These are phyloP conservation scores for Pseudotriccus pelzelni DNA, from an alignment of 2,797 vertebrate genomes.

Conservation along the genomic window DNA sequence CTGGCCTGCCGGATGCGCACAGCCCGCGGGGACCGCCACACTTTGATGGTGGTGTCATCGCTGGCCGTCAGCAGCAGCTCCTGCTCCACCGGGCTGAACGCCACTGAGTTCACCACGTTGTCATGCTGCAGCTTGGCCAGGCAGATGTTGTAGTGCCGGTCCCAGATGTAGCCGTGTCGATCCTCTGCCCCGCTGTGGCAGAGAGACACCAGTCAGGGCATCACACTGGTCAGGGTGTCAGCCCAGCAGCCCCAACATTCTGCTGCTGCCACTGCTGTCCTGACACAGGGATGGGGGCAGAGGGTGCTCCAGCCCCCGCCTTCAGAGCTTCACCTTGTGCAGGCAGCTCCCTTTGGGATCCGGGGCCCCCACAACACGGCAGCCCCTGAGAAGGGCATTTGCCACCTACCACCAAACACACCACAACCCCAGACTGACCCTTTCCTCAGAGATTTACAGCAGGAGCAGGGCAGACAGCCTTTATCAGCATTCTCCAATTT, in stretches of 20 bases:
- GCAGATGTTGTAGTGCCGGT: conserved; percentile 97
- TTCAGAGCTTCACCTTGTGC: background rate
- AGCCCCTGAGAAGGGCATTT: background rate
- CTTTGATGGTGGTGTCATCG: conserved; percentile 92
- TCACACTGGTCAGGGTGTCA: background rate
- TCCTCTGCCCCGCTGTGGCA: conserved; percentile 90
- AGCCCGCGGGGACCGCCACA: conserved; percentile 90
- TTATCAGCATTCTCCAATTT: background rate
- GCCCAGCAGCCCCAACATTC: background rate
- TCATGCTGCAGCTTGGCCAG: conserved; percentile 91
- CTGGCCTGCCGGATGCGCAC: conserved; percentile 76
- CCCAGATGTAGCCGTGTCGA: conserved; percentile 97
- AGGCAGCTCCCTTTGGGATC: background rate
- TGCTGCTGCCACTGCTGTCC: background rate
- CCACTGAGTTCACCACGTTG: conserved; percentile 96
- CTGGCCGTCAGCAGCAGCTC: conserved; percentile 95
- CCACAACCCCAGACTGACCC: background rate
- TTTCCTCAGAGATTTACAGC: background rate
- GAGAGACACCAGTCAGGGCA: background rate
- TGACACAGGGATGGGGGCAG: accelerated
- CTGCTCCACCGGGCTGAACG: conserved; percentile 93
- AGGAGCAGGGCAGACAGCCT: background rate
- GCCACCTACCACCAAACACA: background rate
- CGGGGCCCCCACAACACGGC: too few relatives aligned
- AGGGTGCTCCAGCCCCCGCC: background rate